phyloP scores from a whole-genome alignment of 2,113 vertebrate species.

The Geothlypis trichas region DNA sequence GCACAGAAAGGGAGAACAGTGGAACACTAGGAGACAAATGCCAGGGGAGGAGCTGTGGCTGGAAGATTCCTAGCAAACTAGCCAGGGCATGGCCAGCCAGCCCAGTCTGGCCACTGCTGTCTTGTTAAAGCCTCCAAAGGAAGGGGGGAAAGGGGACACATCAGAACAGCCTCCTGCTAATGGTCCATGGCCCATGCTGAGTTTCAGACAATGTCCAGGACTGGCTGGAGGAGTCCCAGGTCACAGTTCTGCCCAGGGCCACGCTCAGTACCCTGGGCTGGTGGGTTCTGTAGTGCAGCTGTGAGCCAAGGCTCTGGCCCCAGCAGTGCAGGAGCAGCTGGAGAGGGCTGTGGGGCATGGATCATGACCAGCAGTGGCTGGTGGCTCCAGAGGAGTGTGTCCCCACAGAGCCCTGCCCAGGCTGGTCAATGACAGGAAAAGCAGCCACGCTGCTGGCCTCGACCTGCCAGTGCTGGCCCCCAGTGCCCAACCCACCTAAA shows the following conservation, averaged over 20 bases:
- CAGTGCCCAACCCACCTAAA: neutral
- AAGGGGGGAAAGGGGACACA: neutral
- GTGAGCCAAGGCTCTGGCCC: neutral
- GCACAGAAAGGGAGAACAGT: neutral
- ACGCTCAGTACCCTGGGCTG: rapidly evolving
- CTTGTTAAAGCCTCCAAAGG: neutral
- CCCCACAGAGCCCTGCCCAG: neutral
- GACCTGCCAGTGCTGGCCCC: neutral
- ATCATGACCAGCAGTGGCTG: neutral
- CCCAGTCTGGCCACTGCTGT: neutral
- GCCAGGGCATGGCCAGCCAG: neutral
- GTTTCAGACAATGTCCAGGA: neutral
- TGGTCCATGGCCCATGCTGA: neutral
- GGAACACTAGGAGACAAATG: neutral
- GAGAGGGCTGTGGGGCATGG: rapidly evolving
- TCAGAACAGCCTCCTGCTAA: neutral
- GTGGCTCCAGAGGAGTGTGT: rapidly evolving
- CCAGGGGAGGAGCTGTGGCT: neutral
- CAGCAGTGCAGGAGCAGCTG: neutral
- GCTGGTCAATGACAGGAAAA: neutral
- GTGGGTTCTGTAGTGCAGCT: neutral
- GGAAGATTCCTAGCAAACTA: neutral
- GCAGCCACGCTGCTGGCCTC: neutral
- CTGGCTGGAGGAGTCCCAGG: neutral
- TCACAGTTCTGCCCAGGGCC: neutral